Base-by-base conservation (phyloP, 2,113 vertebrate species). In the Corythornis vintsioides region DNA sequence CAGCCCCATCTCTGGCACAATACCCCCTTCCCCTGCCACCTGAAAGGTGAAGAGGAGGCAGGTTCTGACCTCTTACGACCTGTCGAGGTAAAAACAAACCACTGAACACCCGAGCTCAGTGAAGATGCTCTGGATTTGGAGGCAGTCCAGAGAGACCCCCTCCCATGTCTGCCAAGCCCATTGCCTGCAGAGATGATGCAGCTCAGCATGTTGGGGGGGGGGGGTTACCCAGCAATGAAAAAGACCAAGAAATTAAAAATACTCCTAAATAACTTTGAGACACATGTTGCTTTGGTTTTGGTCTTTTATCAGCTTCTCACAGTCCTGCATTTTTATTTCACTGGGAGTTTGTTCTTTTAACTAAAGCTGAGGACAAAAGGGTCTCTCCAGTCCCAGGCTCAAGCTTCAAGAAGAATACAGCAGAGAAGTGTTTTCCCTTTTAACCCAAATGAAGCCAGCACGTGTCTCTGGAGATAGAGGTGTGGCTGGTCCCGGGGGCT, bases 401-500 rank as follows among this genome's bases (percentile, higher is more conserved):
- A 9, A 33, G 50, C 74, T 69, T 56, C 63, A 31, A 19, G 50
- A 52, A 20, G 13, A 52, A 11, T 6, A 6, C 16, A 56, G 40
- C 55, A 25, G 15, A 1, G 7, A 5, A 4, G 21, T 66, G 3
- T 48, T 89, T 60, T 24, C 15, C 0, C 11, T 71, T 69, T 81
- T 19, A 65, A 56, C 50, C 56, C 33, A 53, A 52, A 52, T 4
- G 28, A 59, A 45, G 19, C 15, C 64, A 15, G 29, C 5, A 0
- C 0, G 3, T 35, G 26, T 33, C 38, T 33, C 57, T 25, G 7
- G 0, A 0, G 2, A 38, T 7, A 17, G 38, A 59, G 24, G 50
- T 33, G 13, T n/a, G 15, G 42, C 52, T 48, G 65, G 1, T 64
- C 26, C 57, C 1, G 1, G 3, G 70, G 9, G 43, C 6, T 47